phyloP scores from a whole-genome alignment of 2,797 vertebrate genomes.

The Rhabdomys pumilio region DNA sequence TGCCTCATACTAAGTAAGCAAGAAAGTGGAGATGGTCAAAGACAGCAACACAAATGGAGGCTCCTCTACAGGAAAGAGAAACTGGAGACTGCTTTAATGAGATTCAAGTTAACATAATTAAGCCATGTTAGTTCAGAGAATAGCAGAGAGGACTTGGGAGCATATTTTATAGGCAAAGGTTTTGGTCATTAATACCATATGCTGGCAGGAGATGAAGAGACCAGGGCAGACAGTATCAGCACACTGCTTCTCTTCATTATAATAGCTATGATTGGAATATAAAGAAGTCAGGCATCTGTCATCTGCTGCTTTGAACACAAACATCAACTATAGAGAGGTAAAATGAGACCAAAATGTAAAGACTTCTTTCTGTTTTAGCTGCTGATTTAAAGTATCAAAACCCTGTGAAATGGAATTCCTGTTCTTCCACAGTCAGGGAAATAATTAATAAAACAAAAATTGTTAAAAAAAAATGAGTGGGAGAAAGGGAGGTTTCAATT shows the following conservation, averaged over 20 bases:
- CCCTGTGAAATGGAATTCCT: neutral
- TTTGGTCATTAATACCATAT: neutral
- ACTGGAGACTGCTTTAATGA: neutral
- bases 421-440: neutral
- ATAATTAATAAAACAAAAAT: neutral
- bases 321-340: neutral
- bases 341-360: neutral
- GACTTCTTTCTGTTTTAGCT: neutral
- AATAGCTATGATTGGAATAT: neutral
- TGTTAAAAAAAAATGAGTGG: neutral
- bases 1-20: neutral
- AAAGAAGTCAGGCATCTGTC: neutral
- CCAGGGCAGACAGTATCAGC: too few relatives aligned
- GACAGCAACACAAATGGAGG: neutral
- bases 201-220: neutral
- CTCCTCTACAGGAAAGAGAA: neutral
- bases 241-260: neutral
- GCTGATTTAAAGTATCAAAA: neutral
- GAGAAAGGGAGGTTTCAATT: neutral
- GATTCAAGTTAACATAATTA: neutral
- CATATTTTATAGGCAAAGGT: neutral
- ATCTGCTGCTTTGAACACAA: neutral
- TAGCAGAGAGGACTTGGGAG: neutral
- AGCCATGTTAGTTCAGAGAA: neutral
- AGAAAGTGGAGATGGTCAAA: neutral